Base-by-base conservation (phyloP, 92 coral and sea anemone species). In the Plumapathes pennacea region DNA sequence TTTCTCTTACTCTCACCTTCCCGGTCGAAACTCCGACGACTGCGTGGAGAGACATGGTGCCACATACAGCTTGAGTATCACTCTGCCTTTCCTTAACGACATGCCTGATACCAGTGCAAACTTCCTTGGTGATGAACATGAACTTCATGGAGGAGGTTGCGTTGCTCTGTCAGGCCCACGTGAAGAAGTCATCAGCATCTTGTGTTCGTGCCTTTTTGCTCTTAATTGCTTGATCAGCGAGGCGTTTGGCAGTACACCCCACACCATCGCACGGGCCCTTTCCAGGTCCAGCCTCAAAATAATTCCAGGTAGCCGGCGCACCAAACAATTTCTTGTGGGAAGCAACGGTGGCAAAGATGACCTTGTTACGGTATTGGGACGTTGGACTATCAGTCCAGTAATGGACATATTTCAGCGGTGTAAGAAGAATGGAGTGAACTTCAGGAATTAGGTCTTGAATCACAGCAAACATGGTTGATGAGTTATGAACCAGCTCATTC, bases 241-340 rank as follows among this genome's bases (percentile, higher is more conserved):
- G 57, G 34, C 68, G 27, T 41, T 57, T 57, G 32, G 59, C 3
- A 8, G 56, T 39, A 15, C 64, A 63, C 17, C 74, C 75, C 26
- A 67, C 56, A n/a, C 75, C 75, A 54, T 30, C 61, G 21, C 72
- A 64, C 7, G 72, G 72, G 27, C 72, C 72, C 33, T 67, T 54
- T 1, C 64, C 75, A 32, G 53, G 65, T 24, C 75, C 75, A n/a
- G 75, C 75, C 25, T 67, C 75, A 34, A 69, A 57, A 28, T 57
- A 70, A 30, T 57, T 70, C 77, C 77, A 70, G 12, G 31, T 36
- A 18, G 64, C 64, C 4, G 77, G 32, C 17, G 47, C 47, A 11
- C 67, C 68, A 43, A 70, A 70, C 25, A 45, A 50, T 9, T 26
- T 59, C 2, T 31, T 27, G 77, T 70, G 75, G 45, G 39, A 41